These are phyloP conservation scores for Scaptomyza cyrtandrae DNA, from an alignment of 2,888 invertebrate genomes.

Conservation along the genomic window DNA sequence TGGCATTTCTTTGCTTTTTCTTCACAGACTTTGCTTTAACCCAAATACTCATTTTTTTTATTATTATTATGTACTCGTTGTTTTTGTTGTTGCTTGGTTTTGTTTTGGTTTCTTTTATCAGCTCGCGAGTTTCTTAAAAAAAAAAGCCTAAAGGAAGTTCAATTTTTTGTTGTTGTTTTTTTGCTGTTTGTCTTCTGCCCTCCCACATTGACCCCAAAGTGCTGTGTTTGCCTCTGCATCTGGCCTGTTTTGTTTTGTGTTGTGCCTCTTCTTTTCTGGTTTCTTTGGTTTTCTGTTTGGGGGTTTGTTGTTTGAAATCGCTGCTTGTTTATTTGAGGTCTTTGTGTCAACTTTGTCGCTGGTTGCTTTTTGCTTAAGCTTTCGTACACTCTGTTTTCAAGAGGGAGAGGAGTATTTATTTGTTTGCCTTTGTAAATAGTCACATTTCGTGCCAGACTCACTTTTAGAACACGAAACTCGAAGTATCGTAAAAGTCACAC, in stretches of 20 bases:
- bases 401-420: neutral
- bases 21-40: conserved; percentile 34
- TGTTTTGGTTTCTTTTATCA: conserved; percentile 27
- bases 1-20: conserved; percentile 30
- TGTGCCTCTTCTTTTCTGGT: conserved; percentile 10
- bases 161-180: conserved; percentile 49
- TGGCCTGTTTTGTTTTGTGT: conserved; percentile 26
- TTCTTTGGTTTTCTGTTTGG: conserved; percentile 40
- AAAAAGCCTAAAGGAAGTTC: conserved; percentile 65
- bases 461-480: neutral
- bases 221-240: conserved; percentile 13
- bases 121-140: conserved; percentile 10
- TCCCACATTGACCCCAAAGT: conserved; percentile 25
- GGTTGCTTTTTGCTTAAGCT: conserved; percentile 21
- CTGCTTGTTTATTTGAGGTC: conserved; percentile 75
- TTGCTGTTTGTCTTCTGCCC: conserved; percentile 23
- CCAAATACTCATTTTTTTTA: conserved; percentile 58
- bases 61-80: conserved; percentile 36
- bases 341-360: conserved; percentile 73
- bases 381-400: neutral
- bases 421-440: too few relatives aligned
- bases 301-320: conserved; percentile 53
- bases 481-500: neutral
- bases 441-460: neutral
- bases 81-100: conserved; percentile 3